A percentile compares a stretch with the other conserved stretches of the same genome.
Evolutionary conservation across 2,797 vertebrate species (phyloP).

Genomic region (Columba guinea): DNA sequence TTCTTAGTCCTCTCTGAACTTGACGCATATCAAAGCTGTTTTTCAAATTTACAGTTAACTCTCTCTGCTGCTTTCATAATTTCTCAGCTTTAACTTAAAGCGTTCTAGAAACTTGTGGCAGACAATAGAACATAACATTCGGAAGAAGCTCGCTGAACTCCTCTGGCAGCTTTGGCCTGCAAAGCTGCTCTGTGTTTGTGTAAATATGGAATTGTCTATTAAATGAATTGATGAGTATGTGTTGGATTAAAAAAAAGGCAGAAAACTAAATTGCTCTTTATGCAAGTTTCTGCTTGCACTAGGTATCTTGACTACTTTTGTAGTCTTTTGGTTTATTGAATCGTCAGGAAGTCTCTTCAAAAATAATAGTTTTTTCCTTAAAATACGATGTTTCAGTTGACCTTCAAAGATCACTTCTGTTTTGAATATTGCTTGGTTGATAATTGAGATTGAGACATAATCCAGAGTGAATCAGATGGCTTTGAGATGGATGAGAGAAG

Average conservation of each 20-base stretch:
- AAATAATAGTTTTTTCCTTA: not conserved
- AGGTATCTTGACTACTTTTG: not conserved
- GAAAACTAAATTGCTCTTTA: not conserved
- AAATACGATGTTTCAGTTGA: not conserved
- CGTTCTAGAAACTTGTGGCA: constrained; percentile 11
- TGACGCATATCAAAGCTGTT: constrained; percentile 61
- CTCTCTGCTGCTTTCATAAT: constrained; percentile 46
- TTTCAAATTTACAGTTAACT: constrained; percentile 58
- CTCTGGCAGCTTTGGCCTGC: constrained; percentile 13
- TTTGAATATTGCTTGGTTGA: not conserved
- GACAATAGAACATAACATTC: constrained; percentile 30
- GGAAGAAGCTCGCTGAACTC: not conserved
- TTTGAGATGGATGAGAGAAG: not conserved
- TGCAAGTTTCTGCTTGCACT: not conserved
- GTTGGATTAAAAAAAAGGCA: not conserved
- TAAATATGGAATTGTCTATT: constrained; percentile 35
- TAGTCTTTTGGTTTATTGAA: not conserved
- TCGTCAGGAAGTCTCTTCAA: not conserved
- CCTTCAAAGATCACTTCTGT: not conserved
- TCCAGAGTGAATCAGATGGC: not conserved
- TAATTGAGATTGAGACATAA: not conserved
- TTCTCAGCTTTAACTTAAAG: constrained; percentile 51
- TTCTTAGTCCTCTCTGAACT: constrained; percentile 63
- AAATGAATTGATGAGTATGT: constrained; percentile 17
- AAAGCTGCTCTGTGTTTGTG: constrained; percentile 14